A percentile compares a stretch with the other conserved stretches of the same genome.
Evolutionary conservation across 1,140 invertebrate species (phyloP).

Genomic region (Macrostomum lignano): DNA sequence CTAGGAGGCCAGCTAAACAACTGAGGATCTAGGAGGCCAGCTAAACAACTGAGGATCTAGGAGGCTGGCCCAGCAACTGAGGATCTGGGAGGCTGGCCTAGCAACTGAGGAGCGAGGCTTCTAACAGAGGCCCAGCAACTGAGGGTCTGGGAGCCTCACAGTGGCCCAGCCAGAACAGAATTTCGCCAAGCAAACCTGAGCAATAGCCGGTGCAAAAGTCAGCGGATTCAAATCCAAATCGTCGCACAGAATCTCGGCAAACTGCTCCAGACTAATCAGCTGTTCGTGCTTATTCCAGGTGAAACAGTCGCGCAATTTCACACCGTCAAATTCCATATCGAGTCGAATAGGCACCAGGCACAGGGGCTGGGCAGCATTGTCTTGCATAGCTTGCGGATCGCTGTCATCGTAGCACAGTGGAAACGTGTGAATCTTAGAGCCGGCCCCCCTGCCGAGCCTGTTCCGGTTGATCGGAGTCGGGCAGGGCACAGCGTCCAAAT

Average conservation of each 20-base stretch:
- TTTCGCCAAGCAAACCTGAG: too few relatives aligned
- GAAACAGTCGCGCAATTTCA: slow-evolving; percentile 82
- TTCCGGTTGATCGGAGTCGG: slow-evolving; percentile 86
- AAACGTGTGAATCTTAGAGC: slow-evolving; percentile 75
- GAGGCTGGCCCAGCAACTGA: too few relatives aligned
- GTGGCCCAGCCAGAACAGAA: too few relatives aligned
- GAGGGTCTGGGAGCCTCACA: too few relatives aligned
- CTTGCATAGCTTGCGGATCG: slow-evolving; percentile 53
- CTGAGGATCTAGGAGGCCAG: too few relatives aligned
- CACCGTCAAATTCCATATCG: slow-evolving; percentile 97
- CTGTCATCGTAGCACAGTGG: slow-evolving; percentile 87
- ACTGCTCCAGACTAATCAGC: slow-evolving; percentile 84
- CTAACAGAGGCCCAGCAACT: too few relatives aligned
- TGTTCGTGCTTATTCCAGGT: slow-evolving; percentile 99
- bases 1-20: too few relatives aligned
- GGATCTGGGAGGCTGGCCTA: too few relatives aligned
- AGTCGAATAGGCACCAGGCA: slow-evolving; percentile 76
- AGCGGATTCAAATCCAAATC: slow-evolving; percentile 83
- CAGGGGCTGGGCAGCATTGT: slow-evolving; percentile 68
- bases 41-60: too few relatives aligned
- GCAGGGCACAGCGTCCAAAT: slow-evolving; percentile 92
- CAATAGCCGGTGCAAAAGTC: slow-evolving; percentile 80
- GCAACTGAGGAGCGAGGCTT: too few relatives aligned
- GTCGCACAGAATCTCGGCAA: slow-evolving; percentile 89
- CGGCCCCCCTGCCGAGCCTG: slow-evolving; percentile 39